Base-by-base conservation (phyloP, 2,888 invertebrate species). In the Hybos culiciformis region DNA sequence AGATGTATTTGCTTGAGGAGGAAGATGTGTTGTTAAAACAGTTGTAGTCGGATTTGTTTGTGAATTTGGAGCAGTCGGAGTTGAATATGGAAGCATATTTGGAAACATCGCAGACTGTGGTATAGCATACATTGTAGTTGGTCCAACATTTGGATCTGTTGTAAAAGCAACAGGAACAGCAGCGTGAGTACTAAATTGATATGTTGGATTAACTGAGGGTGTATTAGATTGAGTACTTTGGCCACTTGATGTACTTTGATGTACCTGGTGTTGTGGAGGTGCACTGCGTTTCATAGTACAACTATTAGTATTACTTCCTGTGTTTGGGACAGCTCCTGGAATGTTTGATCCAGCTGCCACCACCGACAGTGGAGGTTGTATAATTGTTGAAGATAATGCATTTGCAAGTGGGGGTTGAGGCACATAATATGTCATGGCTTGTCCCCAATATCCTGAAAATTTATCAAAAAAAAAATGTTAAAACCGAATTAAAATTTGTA, bases 341-440 rank as follows among this genome's bases (percentile, higher is more conserved):
- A 37, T 31, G n/a, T 38, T 21, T 31, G 44, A 9, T 40, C 29
- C 18, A 21, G 37, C 34, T 17, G 24, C 20, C 36, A 45, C 43
- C 45, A 50, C 46, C 39, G 55, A 51, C 39, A 57, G 46, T 39
- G 57, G 52, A 41, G 56, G 51, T 42, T 60, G 55, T 42, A 62
- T 53, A 48, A 60, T 55, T 37, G 63, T 52, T 23, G 60, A 55
- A 37, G 62, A 51, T 38, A 63, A 57, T 43, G 58, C 54, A 39
- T 54, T 54, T 19, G 54, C 46, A 41, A 54, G 43, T 15, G 62
- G 53, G 52, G 61, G 63, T 51, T 59, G 67, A 50, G 63, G 62
- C 54, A 66, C 58, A 51, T 66, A 66, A 53, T 66, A 67, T 41
- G 66, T 61, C 61, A 66, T 65, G 41, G 64, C 54, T 53, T 59